Evolutionary conservation across 1,140 invertebrate genomes (phyloP), one percentile per base, ranked within the genome.

Genomic region (Heliconius melpomene): DNA sequence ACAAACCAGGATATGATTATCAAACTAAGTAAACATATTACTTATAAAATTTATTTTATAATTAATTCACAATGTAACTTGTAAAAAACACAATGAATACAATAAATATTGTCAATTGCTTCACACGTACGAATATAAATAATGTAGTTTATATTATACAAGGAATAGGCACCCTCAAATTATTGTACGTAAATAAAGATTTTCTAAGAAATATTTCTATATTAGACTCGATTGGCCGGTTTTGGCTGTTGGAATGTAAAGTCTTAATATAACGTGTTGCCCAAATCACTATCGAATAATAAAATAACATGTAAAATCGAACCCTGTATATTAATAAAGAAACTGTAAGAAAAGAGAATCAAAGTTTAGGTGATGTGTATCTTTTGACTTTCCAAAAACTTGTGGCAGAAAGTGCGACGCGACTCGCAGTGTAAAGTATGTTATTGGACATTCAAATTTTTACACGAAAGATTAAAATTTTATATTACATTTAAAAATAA

Each of bases 71-170:
- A 13, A 29, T 26, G 3, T 29, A 66, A 66, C 60, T 29, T 13
- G 23, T 13, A 66, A 26, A n/a, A 66, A 66, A 66, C 60, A 66
- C 23, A 66, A 66, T 66, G 60, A n/a, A 78, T 54, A 78, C 77
- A 78, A 78, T 78, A 78, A 78, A 78, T 57, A 60, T 73, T 72
- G 77, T 78, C 77, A 78, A 78, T 78, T 78, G 77, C 77, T 78
- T 78, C 77, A 77, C 36, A 70, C 75, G 66, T 57, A 77, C 60
- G 57, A 32, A 70, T 26, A 32, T 77, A 66, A 77, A 70, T 77
- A 54, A 70, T 77, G 75, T 77, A 70, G 54, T 77, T n/a, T 76
- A 76, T 60, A 76, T 76, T 70, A 77, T 77, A 77, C 26, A 26
- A 77, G 50, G 32, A 66, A 77, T 66, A 60, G 11, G 60, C 60